Percentiles rank a stretch among this genome's conserved stretches.
Conservation (phyloP, 2,888 invertebrate genomes). For the Aleiodes alternator region DNA sequence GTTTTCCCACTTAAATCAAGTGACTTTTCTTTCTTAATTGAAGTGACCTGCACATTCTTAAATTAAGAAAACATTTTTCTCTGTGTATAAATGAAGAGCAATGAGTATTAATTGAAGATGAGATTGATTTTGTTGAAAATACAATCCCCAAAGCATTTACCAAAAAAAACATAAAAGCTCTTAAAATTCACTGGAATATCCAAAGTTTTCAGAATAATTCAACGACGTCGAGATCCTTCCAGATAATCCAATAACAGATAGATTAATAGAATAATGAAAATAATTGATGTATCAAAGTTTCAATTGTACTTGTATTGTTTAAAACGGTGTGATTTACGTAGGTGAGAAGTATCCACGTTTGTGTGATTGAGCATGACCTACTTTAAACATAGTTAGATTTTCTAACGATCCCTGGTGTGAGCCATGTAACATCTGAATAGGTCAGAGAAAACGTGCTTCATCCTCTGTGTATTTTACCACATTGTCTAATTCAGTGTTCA, state of each 20-base stretch:
- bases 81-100: no score
- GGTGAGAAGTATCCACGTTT: not conserved
- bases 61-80: no score
- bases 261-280: slow-evolving; percentile 19
- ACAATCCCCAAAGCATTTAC: no score
- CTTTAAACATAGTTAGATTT: slow-evolving; percentile 14
- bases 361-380: slow-evolving; percentile 23
- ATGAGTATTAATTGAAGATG: no score
- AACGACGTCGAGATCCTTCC: not conserved
- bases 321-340: slow-evolving; percentile 11
- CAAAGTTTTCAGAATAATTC: no score
- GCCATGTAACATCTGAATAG: slow-evolving; percentile 12
- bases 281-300: slow-evolving; percentile 30
- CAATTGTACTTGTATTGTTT: not conserved
- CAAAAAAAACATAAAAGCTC: no score
- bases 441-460: not conserved
- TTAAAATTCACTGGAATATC: not conserved
- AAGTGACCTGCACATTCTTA: no score
- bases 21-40: no score
- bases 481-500: not conserved
- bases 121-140: no score
- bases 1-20: no score
- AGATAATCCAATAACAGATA: not conserved
- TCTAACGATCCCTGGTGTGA: slow-evolving; percentile 15
- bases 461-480: slow-evolving; percentile 11